These are phyloP conservation scores for Drosophila kurseongensis DNA, from an alignment of 1,140 invertebrate species.

Conservation along the genomic window DNA sequence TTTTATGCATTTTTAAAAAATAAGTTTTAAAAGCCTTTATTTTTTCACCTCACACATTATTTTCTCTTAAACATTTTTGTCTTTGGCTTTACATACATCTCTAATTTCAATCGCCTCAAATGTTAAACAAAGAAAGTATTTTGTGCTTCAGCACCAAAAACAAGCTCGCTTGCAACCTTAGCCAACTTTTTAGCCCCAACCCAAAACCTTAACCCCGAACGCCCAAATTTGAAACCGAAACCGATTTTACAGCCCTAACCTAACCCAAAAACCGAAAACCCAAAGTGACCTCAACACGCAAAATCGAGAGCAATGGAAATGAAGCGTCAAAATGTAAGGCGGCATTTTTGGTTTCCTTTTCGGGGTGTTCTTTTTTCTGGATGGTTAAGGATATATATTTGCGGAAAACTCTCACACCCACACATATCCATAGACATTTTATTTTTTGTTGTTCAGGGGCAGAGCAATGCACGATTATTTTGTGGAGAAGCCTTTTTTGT, in stretches of 20 bases:
- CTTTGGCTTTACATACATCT: slow-evolving; percentile 31
- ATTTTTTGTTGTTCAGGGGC: slow-evolving; percentile 5
- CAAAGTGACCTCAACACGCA: slow-evolving; percentile 48
- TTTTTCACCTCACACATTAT: no score
- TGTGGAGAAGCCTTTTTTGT: slow-evolving; percentile 50
- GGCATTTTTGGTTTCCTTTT: slow-evolving; percentile 38
- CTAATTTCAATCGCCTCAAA: slow-evolving; percentile 40
- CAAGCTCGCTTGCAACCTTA: slow-evolving; percentile 17
- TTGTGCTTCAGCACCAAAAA: background rate
- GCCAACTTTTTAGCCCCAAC: slow-evolving; percentile 30
- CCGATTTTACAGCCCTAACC: slow-evolving; percentile 14
- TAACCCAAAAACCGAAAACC: slow-evolving; percentile 20
- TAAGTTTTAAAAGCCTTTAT: no score
- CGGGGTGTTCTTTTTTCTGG: slow-evolving; percentile 3
- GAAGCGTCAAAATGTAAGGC: slow-evolving; percentile 50
- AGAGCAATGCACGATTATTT: slow-evolving; percentile 66
- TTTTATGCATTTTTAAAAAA: no score
- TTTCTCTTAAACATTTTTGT: slow-evolving; percentile 7
- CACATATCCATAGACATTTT: slow-evolving; percentile 15
- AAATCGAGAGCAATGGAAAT: slow-evolving; percentile 44
- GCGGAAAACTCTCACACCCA: slow-evolving; percentile 2
- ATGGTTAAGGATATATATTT: slow-evolving; percentile 17
- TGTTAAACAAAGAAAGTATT: slow-evolving; percentile 44
- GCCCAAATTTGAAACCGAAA: slow-evolving; percentile 13
- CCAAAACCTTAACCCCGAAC: slow-evolving; percentile 23